phyloP scores from a whole-genome alignment of 2,113 vertebrate genomes.

The Hippocampus barbouri region DNA sequence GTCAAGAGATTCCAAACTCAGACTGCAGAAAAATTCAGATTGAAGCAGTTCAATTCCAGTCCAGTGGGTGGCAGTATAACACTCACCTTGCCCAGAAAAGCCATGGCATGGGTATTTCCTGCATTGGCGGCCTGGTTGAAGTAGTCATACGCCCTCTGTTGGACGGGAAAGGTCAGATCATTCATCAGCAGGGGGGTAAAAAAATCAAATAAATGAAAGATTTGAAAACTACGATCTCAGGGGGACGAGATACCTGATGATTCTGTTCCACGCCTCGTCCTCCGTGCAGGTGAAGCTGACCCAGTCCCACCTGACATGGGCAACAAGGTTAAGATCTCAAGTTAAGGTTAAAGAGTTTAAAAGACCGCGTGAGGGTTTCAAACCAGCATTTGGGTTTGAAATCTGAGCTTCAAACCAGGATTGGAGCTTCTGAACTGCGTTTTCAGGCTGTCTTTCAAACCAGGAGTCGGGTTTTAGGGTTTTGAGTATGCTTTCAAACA shows the following conservation, averaged over 20 bases:
- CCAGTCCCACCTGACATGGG: conserved; percentile 84
- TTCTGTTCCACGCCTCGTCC: conserved; percentile 97
- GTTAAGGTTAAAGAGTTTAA: too few relatives aligned
- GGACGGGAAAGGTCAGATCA: conserved; percentile 23
- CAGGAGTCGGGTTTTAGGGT: not conserved
- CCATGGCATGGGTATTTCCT: conserved; percentile 96
- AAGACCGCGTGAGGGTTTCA: too few relatives aligned
- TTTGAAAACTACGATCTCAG: not conserved
- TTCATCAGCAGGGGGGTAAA: not conserved
- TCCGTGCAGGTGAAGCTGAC: conserved; percentile 93
- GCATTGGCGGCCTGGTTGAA: conserved; percentile 96
- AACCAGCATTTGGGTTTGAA: too few relatives aligned
- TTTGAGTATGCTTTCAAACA: not conserved
- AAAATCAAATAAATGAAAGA: not conserved
- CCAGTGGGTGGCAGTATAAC: not conserved
- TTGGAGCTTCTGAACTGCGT: too few relatives aligned
- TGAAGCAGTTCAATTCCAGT: not conserved
- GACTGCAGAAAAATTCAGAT: too few relatives aligned
- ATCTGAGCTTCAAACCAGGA: too few relatives aligned
- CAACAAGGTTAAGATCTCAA: not conserved
- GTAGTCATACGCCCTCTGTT: conserved; percentile 94
- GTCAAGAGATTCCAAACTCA: too few relatives aligned
- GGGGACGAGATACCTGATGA: conserved; percentile 79
- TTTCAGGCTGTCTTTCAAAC: too few relatives aligned
- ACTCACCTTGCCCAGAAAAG: conserved; percentile 97